Conservation (phyloP, 2,113 vertebrate genomes). For the Rattus rattus region DNA sequence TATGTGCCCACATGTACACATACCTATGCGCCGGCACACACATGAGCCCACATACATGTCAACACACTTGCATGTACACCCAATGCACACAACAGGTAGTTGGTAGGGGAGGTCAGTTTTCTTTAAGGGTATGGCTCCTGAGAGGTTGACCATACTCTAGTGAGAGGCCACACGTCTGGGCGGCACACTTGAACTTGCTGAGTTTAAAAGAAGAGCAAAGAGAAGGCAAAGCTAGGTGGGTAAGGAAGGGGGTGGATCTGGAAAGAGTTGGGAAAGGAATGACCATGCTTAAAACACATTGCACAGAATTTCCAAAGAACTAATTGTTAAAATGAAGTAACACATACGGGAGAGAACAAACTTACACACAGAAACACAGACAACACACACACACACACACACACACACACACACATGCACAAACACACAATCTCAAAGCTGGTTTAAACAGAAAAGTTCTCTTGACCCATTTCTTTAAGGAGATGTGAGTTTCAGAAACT, state of each 20-base stretch:
- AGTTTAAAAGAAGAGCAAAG: background rate
- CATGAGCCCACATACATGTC: background rate
- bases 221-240: background rate
- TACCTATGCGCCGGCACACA: no score
- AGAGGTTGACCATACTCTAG: background rate
- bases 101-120: background rate
- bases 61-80: background rate
- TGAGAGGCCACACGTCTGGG: background rate
- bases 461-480: background rate
- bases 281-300: background rate
- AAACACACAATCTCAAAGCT: background rate
- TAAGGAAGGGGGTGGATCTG: background rate
- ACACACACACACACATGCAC: background rate
- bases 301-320: background rate
- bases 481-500: background rate
- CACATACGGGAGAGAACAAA: background rate
- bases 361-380: background rate
- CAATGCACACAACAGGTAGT: background rate
- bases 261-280: background rate
- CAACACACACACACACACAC: background rate
- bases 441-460: conserved; percentile 4
- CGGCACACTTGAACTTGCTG: background rate
- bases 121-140: background rate
- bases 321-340: background rate
- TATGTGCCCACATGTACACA: background rate